These are phyloP conservation scores for Cheiracanthium punctorium DNA, from an alignment of 2,888 invertebrate species.

Conservation along the genomic window DNA sequence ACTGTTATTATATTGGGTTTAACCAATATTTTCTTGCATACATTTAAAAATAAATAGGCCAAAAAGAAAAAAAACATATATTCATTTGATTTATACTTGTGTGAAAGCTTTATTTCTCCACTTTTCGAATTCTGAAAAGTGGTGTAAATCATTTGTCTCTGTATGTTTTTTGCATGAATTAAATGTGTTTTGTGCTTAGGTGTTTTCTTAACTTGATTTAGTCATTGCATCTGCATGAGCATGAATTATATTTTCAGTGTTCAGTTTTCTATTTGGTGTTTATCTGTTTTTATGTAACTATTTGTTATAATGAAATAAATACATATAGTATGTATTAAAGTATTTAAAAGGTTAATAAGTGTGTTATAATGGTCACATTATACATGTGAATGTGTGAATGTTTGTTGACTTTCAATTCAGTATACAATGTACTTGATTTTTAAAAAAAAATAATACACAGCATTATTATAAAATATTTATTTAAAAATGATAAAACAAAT, in stretches of 20 bases:
- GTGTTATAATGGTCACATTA: not conserved
- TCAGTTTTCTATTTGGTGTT: not conserved
- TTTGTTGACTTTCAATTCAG: too few relatives aligned
- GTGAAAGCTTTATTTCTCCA: too few relatives aligned
- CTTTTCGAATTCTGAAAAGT: too few relatives aligned
- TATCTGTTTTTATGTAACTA: not conserved
- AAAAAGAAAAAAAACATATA: too few relatives aligned
- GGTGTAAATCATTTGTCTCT: not conserved
- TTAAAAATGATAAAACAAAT: too few relatives aligned
- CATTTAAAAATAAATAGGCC: too few relatives aligned
- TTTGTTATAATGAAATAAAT: not conserved
- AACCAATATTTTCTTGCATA: too few relatives aligned
- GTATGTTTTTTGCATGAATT: conserved; percentile 35
- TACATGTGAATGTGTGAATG: not conserved
- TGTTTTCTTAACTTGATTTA: conserved; percentile 22
- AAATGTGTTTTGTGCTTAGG: conserved; percentile 28
- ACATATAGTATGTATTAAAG: not conserved
- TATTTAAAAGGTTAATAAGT: not conserved
- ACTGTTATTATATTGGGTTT: too few relatives aligned
- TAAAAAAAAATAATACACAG: too few relatives aligned
- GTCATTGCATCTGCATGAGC: conserved; percentile 61
- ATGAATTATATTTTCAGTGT: conserved; percentile 39
- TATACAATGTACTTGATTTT: too few relatives aligned
- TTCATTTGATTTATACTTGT: too few relatives aligned
- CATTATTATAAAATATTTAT: too few relatives aligned